A percentile compares a stretch with the other conserved stretches of the same genome.
phyloP scores from a whole-genome alignment of 2,888 invertebrate genomes.

The Nomada hirtipes region DNA sequence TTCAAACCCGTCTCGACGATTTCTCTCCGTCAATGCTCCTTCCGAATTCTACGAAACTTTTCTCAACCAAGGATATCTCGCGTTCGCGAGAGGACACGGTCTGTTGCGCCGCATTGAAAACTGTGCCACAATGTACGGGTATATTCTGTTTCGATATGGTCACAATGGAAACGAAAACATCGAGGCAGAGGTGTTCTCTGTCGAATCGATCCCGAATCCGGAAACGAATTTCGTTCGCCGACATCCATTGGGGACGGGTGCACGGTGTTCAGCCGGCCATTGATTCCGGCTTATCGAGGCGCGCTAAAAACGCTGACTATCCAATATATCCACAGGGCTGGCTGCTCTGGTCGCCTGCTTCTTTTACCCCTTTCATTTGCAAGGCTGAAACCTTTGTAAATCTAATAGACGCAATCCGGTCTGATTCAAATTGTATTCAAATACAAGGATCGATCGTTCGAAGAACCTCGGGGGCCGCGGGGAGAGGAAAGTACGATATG shows the following conservation, averaged over 20 bases:
- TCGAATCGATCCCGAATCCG: conserved; percentile 50
- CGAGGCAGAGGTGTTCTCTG: conserved; percentile 13
- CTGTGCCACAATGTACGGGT: too few relatives aligned
- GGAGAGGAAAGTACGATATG: background rate
- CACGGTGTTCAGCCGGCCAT: conserved; percentile 41
- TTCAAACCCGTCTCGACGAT: background rate
- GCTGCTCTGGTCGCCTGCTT: conserved; percentile 32
- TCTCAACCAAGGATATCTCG: background rate
- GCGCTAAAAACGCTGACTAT: conserved; percentile 56
- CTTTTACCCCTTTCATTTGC: conserved; percentile 50
- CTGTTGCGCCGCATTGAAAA: too few relatives aligned
- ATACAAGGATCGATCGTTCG: conserved; percentile 23
- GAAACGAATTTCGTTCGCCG: conserved; percentile 57
- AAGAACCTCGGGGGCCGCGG: background rate
- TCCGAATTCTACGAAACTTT: background rate
- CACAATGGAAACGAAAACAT: conserved; percentile 33
- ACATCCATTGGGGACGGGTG: conserved; percentile 9
- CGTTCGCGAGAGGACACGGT: background rate
- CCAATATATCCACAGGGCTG: conserved; percentile 51
- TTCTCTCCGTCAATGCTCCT: background rate
- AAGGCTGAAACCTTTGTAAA: conserved; percentile 57
- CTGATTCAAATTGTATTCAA: conserved; percentile 36
- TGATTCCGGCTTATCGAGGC: conserved; percentile 51
- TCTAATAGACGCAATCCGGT: conserved; percentile 34
- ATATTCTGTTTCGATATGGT: conserved; percentile 25